Percentiles rank a stretch among this genome's conserved stretches.
These are phyloP conservation scores for Macrophya annulata DNA, from an alignment of 2,888 invertebrate species.

Conservation along the genomic window DNA sequence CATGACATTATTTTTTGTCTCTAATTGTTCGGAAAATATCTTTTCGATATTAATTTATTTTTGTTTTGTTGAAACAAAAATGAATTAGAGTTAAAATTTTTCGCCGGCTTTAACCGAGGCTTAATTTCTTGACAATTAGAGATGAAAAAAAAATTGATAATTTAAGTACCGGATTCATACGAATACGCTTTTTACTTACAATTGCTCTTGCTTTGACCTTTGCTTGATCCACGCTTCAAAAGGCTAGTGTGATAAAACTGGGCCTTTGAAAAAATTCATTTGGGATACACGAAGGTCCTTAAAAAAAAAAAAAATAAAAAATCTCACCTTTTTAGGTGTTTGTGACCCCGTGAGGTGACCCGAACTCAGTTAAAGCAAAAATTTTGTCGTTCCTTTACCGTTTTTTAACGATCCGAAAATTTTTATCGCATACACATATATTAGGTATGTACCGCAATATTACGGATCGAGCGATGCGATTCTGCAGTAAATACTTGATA, in stretches of 20 bases:
- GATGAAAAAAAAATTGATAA: neutral
- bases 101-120: neutral
- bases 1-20: too few relatives aligned
- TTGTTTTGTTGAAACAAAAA: neutral
- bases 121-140: neutral
- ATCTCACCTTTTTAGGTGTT: neutral
- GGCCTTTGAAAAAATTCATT: neutral
- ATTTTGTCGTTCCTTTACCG: neutral
- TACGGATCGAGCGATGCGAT: neutral
- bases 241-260: neutral
- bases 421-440: neutral
- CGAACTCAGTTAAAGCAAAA: neutral
- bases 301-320: neutral
- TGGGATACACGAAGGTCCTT: neutral
- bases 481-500: neutral
- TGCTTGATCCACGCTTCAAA: neutral
- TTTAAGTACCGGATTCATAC: neutral
- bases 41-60: too few relatives aligned
- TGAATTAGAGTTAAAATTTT: neutral
- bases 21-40: too few relatives aligned
- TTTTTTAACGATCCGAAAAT: neutral
- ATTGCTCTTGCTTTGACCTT: constrained; percentile 8
- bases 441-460: neutral
- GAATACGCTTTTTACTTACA: neutral
- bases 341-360: neutral